phyloP scores from a whole-genome alignment of 1,140 invertebrate species.

The Glossosoma conforme region DNA sequence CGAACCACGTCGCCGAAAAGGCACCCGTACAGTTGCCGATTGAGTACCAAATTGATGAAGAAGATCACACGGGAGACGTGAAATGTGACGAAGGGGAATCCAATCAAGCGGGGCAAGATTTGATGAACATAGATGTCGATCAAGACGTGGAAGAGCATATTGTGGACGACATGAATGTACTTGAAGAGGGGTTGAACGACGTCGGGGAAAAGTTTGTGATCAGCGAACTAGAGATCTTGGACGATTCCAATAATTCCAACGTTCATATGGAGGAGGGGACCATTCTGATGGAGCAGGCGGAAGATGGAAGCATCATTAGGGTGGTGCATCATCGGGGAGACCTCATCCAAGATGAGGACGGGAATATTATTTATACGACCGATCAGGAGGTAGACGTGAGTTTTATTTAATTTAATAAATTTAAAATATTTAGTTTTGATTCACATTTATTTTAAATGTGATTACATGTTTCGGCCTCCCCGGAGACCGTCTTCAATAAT shows the following conservation, averaged over 20 bases:
- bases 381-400: constrained; percentile 29
- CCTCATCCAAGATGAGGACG: constrained; percentile 31
- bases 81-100: background rate
- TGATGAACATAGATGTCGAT: constrained; percentile 9
- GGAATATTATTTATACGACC: constrained; percentile 30
- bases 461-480: no score
- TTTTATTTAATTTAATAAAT: background rate
- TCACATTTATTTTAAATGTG: no score
- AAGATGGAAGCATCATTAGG: constrained; percentile 26
- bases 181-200: constrained; percentile 10
- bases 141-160: constrained; percentile 19
- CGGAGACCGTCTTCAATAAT: no score
- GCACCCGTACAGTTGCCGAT: no score
- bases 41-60: no score
- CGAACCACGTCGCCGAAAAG: no score
- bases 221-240: constrained; percentile 24
- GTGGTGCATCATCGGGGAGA: constrained; percentile 17
- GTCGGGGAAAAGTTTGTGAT: constrained; percentile 17
- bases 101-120: background rate
- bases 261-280: constrained; percentile 23
- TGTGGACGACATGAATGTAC: no score
- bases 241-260: constrained; percentile 9
- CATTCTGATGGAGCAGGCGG: constrained; percentile 24
- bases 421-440: no score
- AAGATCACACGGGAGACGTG: no score